phyloP scores from a whole-genome alignment of 53 echinoderm and acorn worm species.

The Stichopus horrens region DNA sequence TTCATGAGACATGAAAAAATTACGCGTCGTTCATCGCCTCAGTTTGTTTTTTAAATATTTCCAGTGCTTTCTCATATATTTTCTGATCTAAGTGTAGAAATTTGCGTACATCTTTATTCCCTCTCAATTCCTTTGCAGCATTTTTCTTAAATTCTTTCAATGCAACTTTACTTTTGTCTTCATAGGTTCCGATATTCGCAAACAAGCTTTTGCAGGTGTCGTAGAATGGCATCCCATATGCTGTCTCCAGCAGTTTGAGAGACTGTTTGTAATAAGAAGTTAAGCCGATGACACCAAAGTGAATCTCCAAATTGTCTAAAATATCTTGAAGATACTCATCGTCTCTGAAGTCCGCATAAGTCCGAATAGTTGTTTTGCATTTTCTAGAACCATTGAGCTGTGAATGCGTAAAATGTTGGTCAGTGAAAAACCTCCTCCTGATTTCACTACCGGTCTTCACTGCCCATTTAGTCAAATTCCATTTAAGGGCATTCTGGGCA shows the following conservation, averaged over 20 bases:
- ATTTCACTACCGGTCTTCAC: neutral
- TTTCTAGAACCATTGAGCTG: neutral
- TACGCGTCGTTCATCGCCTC: neutral
- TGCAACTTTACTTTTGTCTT: neutral
- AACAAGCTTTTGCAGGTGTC: neutral
- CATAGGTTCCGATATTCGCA: neutral
- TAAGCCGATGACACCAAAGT: conserved; percentile 22
- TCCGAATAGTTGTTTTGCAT: neutral
- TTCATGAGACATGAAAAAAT: too few relatives aligned
- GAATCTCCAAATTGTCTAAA: neutral
- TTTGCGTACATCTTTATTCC: neutral
- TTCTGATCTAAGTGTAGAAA: conserved; percentile 8
- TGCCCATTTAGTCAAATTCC: neutral
- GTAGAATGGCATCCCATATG: conserved; percentile 6
- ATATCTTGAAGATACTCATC: conserved; percentile 3
- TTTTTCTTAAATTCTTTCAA: neutral
- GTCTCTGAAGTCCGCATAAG: neutral
- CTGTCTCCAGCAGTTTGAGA: neutral
- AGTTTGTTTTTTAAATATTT: conserved; percentile 11
- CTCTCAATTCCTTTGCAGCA: neutral
- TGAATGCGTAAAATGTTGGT: neutral
- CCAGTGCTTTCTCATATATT: conserved; percentile 1
- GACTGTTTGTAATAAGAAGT: neutral
- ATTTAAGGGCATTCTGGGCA: neutral
- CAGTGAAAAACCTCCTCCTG: neutral